Conservation (phyloP, 2,888 invertebrate species). For the Cataglyphis cursor region DNA sequence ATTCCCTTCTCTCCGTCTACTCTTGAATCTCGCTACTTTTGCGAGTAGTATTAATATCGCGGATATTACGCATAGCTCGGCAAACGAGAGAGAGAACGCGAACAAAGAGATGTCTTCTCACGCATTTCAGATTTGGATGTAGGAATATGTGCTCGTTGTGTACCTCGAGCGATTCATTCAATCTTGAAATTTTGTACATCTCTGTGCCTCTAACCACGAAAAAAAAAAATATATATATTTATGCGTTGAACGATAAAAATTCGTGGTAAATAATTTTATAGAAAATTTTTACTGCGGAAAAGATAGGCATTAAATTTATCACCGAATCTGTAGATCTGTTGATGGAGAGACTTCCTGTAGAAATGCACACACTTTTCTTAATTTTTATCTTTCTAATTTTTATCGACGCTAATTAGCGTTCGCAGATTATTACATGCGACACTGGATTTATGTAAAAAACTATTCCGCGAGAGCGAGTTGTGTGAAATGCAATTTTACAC, state of each 20-base stretch:
- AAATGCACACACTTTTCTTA: background rate
- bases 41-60: conserved; percentile 35
- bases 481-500: background rate
- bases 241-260: background rate
- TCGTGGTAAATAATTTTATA: background rate
- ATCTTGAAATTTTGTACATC: background rate
- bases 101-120: conserved; percentile 42
- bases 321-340: background rate
- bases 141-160: conserved; percentile 44
- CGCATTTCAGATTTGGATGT: conserved; percentile 30
- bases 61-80: conserved; percentile 26
- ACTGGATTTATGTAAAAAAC: background rate
- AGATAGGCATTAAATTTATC: background rate
- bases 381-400: conserved; percentile 19
- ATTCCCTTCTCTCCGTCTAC: background rate
- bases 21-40: background rate
- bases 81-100: conserved; percentile 15
- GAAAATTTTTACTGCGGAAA: background rate
- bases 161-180: conserved; percentile 5
- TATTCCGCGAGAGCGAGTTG: background rate
- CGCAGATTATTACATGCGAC: background rate
- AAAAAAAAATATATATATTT: too few relatives aligned
- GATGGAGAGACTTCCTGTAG: background rate
- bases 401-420: conserved; percentile 20
- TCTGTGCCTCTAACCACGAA: background rate